Evolutionary conservation across 2,888 invertebrate genomes (phyloP), one percentile per base, ranked within the genome.

Genomic region (Pandemis cinnamomeana): DNA sequence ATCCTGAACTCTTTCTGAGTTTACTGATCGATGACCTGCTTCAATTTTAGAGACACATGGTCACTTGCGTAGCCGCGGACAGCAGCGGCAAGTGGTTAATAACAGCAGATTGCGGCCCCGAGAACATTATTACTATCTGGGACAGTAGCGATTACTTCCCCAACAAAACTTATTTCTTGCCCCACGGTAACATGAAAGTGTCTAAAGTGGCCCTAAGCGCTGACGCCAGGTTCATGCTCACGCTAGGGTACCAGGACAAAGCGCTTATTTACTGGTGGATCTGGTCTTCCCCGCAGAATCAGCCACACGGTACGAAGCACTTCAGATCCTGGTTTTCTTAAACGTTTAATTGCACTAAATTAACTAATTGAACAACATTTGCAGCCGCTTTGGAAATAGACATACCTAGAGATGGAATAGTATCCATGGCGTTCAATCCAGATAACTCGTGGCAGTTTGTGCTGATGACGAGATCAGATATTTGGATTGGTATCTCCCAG

Each of bases 61-160:
- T 96, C 7, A 90, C 88, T 2, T 89, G 89, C 78, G 87, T 95
- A 74, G 93, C 95, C 1, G 77, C 91, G 0, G 95, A 95, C 80
- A 80, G 75, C 0, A 80, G 83, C 2, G 95, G 95, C n/a, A 89
- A 90, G 69, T 96, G 95, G 95, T 83, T 96, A 69, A 92, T 95
- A 8, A 95, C 95, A 0, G 95, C 95, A 0, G 96, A 95, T 86
- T 89, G 91, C 0, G 95, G 95, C 0, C 84, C 92, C 0, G 95
- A 96, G 78, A 95, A 95, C 77, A 86, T 90, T 62, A 83, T 96
- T 62, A 95, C 95, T 55, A 87, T 96, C 42, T 96, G 96, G 96
- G 95, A 95, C 80, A 92, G 88, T 48, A 79, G 75, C 11, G 90
- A 91, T 76, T 87, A 90, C 75, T 87, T 92, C 71, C 95, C 96